Percentiles rank a stretch among this genome's conserved stretches.
phyloP scores from a whole-genome alignment of 2,888 invertebrate species.

The Phaonia tiefii region DNA sequence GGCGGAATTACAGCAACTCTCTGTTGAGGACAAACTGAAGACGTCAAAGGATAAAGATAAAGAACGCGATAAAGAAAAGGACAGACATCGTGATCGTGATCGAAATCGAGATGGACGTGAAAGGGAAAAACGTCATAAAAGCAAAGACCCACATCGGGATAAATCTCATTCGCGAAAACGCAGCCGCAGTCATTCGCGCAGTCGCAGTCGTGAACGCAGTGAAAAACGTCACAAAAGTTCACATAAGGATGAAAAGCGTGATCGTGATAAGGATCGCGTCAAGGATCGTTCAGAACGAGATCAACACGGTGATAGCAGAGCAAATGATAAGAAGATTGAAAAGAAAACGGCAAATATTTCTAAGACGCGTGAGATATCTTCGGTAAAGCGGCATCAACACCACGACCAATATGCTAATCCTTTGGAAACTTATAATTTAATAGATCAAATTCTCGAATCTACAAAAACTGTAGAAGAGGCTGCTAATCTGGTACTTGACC shows the following conservation, averaged over 20 bases:
- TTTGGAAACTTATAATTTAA: slow-evolving; percentile 74
- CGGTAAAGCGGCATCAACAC: slow-evolving; percentile 40
- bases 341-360: slow-evolving; percentile 35
- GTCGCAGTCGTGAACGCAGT: slow-evolving; percentile 73
- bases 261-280: slow-evolving; percentile 70
- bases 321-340: slow-evolving; percentile 63
- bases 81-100: slow-evolving; percentile 64
- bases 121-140: slow-evolving; percentile 74
- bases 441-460: slow-evolving; percentile 80
- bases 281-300: slow-evolving; percentile 59
- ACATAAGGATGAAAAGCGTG: slow-evolving; percentile 71
- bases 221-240: slow-evolving; percentile 75
- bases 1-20: slow-evolving; percentile 29
- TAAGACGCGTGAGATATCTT: slow-evolving; percentile 17
- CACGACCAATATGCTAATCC: slow-evolving; percentile 53
- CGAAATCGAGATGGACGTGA: slow-evolving; percentile 49
- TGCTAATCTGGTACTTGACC: slow-evolving; percentile 74
- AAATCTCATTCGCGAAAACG: slow-evolving; percentile 71
- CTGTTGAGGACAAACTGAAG: slow-evolving; percentile 52
- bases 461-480: slow-evolving; percentile 79
- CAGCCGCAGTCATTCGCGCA: slow-evolving; percentile 76
- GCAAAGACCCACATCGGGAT: slow-evolving; percentile 75
- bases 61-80: slow-evolving; percentile 70
- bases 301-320: slow-evolving; percentile 57
- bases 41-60: slow-evolving; percentile 68